These are phyloP conservation scores for Neogobius melanostomus DNA, from an alignment of 2,113 vertebrate genomes.

Conservation along the genomic window DNA sequence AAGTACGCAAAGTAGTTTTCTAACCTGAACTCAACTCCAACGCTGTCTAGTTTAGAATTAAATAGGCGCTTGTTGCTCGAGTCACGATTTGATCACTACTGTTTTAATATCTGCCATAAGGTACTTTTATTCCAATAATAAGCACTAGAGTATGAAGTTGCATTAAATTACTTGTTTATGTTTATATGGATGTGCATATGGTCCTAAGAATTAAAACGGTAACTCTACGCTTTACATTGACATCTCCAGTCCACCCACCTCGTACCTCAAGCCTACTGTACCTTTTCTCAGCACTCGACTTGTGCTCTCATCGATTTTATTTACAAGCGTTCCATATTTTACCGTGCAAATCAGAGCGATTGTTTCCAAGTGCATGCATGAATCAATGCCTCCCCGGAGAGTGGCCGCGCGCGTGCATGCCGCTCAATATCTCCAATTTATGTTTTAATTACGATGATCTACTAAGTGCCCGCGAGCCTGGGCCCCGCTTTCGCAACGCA, in stretches of 20 bases:
- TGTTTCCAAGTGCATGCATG: slow-evolving; percentile 65
- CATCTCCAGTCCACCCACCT: background rate
- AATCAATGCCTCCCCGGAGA: slow-evolving; percentile 61
- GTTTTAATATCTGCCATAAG: no score
- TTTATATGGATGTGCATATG: no score
- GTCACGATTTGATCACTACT: background rate
- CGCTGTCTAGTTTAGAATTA: no score
- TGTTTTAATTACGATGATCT: slow-evolving; percentile 75
- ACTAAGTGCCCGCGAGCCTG: slow-evolving; percentile 48
- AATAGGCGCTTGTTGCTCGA: no score
- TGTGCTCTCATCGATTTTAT: slow-evolving; percentile 66
- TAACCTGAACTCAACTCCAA: no score
- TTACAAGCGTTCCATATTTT: slow-evolving; percentile 60
- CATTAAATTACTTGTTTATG: background rate
- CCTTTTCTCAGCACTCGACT: slow-evolving; percentile 28
- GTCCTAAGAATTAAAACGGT: background rate
- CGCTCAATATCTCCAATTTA: slow-evolving; percentile 71
- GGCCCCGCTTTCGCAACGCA: slow-evolving; percentile 27
- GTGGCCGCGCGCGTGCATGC: slow-evolving; percentile 23
- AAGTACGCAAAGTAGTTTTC: no score
- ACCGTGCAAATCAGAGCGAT: slow-evolving; percentile 65
- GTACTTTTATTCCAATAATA: background rate
- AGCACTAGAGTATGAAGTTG: background rate
- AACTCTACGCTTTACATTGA: background rate
- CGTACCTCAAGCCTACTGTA: slow-evolving; percentile 10